phyloP scores from a whole-genome alignment of 2,888 invertebrate genomes.

The Drosophila ustulata region DNA sequence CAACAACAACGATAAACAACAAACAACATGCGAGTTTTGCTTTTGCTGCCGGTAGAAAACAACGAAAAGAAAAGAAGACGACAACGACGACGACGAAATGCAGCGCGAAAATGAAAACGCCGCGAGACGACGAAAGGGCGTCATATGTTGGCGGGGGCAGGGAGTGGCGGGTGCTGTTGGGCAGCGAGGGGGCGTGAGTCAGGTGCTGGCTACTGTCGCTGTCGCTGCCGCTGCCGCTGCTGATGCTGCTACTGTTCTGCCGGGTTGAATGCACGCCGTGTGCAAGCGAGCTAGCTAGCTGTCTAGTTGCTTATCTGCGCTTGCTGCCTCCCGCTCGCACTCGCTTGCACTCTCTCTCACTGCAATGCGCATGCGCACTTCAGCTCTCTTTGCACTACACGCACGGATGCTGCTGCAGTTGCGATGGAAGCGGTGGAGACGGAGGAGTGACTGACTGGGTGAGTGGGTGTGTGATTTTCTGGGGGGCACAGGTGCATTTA shows the following conservation, averaged over 20 bases:
- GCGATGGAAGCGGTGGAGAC: neutral
- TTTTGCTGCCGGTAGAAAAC: conserved; percentile 58
- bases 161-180: neutral
- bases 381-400: conserved; percentile 23
- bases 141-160: conserved; percentile 9
- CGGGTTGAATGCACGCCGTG: conserved; percentile 75
- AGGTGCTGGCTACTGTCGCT: conserved; percentile 42
- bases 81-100: conserved; percentile 48
- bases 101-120: conserved; percentile 59
- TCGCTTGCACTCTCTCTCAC: conserved; percentile 13
- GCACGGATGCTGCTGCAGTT: conserved; percentile 51
- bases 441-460: conserved; percentile 1
- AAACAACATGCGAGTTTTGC: conserved; percentile 56
- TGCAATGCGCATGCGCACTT: conserved; percentile 53
- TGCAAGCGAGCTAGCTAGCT: conserved; percentile 43
- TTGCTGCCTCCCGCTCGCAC: conserved; percentile 5
- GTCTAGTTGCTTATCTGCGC: conserved; percentile 23
- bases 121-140: conserved; percentile 35
- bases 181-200: conserved; percentile 39
- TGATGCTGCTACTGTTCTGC: conserved; percentile 50
- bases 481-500: conserved; percentile 75
- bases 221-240: conserved; percentile 19
- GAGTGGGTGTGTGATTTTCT: conserved; percentile 1
- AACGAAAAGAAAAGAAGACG: conserved; percentile 42
- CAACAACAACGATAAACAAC: conserved; percentile 54